Evolutionary conservation across 2,888 invertebrate genomes (phyloP), one percentile per base, ranked within the genome.

Genomic region (Dromius quadrimaculatus): DNA sequence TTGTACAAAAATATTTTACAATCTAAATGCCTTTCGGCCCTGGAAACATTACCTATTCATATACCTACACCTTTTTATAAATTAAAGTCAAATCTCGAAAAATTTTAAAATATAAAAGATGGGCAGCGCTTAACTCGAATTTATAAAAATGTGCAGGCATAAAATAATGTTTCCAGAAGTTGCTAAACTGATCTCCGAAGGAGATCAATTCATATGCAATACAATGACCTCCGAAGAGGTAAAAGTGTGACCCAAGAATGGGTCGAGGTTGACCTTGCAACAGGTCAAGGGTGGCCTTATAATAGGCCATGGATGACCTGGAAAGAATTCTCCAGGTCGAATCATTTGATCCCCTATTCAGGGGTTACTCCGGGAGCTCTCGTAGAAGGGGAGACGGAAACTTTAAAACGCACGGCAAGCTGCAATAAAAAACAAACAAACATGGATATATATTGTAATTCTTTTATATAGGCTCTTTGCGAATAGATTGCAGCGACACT

Each of bases 1-100:
- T 36, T 1, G n/a, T 36, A 36, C 36, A 36, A 36, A 1, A 34
- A 34, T n/a, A 36, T 36, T 11, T 36, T 36, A 36, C 11, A 36
- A 36, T 11, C 36, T 36, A 36, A n/a, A 11, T 41, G 41, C 15
- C 41, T 15, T 1, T 2, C 6, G 15, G 15, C 41, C 41, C 41
- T 41, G 41, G 15, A 41, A 41, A 41, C 15, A 41, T 11, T 41
- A 41, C 41, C 41, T 41, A 41, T 41, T 41, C 41, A 41, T 41
- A 41, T 15, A 6, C 11, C 41, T 11, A 15, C 8, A 41, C 41
- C 13, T 41, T 11, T 15, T 41, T 41, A 41, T 15, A 41, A 15
- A 41, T 41, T 41, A 1, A 4, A 41, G 41, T 15, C 15, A 15
- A 41, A 15, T 41, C 2, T 41, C 13, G 13, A n/a, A n/a, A n/a